phyloP scores from a whole-genome alignment of 2,797 vertebrate species.

The Orestias chungarensis region DNA sequence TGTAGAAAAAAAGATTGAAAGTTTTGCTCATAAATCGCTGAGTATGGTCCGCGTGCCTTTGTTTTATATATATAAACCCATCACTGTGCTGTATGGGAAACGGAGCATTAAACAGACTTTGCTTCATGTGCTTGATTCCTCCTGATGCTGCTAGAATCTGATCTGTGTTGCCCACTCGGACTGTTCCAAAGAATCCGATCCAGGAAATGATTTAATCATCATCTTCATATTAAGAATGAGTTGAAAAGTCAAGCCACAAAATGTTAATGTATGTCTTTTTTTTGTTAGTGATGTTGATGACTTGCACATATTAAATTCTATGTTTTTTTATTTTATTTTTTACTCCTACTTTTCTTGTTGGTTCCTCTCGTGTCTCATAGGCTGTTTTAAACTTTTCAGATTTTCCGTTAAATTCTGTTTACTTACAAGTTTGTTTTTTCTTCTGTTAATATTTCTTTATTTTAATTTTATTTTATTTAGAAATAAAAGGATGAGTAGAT shows the following conservation, averaged over 20 bases:
- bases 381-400: neutral
- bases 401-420: neutral
- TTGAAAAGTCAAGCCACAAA: constrained; percentile 34
- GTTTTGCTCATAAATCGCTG: constrained; percentile 53
- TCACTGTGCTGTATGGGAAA: constrained; percentile 62
- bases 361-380: constrained; percentile 2
- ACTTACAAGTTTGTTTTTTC: neutral
- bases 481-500: neutral
- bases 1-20: constrained; percentile 60
- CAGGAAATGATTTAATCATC: constrained; percentile 38
- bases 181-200: constrained; percentile 56
- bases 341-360: constrained; percentile 25
- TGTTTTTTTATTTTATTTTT: constrained; percentile 67
- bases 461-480: neutral
- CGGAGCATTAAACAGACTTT: constrained; percentile 61
- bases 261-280: constrained; percentile 32
- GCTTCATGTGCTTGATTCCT: constrained; percentile 73
- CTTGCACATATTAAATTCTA: constrained; percentile 70
- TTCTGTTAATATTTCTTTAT: neutral
- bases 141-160: constrained; percentile 75
- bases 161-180: constrained; percentile 37
- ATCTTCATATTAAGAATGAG: constrained; percentile 33
- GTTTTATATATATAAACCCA: constrained; percentile 11
- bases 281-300: constrained; percentile 63
- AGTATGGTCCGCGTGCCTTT: constrained; percentile 70